Evolutionary conservation across 2,113 vertebrate genomes (phyloP).

Genomic region (Gorsachius goisagi): DNA sequence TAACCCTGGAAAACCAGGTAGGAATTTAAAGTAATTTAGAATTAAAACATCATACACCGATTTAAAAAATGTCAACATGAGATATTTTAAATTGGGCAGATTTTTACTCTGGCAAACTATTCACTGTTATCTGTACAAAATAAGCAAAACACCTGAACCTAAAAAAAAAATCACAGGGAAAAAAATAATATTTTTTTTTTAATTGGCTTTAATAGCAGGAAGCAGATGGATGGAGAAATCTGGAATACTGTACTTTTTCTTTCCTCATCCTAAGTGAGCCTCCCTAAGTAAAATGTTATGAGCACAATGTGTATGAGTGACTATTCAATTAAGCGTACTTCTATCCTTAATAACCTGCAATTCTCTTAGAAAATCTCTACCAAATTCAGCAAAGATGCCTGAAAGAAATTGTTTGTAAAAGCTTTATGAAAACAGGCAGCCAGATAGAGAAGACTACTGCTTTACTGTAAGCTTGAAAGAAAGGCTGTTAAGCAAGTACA

Average conservation of each 20-base stretch:
- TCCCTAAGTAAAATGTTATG: not conserved
- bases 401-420: not conserved
- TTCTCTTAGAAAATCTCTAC: not conserved
- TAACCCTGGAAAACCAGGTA: not conserved
- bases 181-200: not conserved
- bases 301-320: not conserved
- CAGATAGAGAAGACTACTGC: not conserved
- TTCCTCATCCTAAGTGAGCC: not conserved
- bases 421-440: not conserved
- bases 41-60: rapidly evolving
- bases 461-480: not conserved
- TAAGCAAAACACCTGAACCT: not conserved
- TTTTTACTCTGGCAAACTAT: not conserved
- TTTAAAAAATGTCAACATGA: not conserved
- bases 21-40: not conserved
- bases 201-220: not conserved
- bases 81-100: not conserved
- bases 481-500: not conserved
- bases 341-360: not conserved
- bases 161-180: not conserved
- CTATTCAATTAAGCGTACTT: not conserved
- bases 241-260: not conserved
- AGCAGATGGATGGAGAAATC: not conserved
- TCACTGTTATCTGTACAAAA: not conserved
- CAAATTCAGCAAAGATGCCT: not conserved